A percentile compares a stretch with the other conserved stretches of the same genome.
Conservation (phyloP, 2,113 vertebrate genomes). For the Colistium nudipinnis region DNA sequence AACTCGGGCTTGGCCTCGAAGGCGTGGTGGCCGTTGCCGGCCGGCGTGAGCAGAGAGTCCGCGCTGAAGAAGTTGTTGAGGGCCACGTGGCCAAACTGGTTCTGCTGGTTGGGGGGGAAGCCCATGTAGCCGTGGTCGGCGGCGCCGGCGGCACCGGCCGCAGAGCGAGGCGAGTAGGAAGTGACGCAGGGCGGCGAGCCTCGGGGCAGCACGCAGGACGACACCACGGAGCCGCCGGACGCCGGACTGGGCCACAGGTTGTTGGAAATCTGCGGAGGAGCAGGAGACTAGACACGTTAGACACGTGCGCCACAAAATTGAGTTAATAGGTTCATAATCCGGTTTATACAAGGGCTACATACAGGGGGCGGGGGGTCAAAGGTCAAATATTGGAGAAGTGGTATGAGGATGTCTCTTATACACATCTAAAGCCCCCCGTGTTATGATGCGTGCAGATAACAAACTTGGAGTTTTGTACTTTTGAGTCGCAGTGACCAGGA, state of each 20-base stretch:
- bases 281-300: no score
- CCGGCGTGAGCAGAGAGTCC: constrained; percentile 91
- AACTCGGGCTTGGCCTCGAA: constrained; percentile 98
- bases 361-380: no score
- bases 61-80: constrained; percentile 96
- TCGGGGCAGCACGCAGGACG: constrained; percentile 95
- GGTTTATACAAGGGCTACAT: no score
- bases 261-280: constrained; percentile 91
- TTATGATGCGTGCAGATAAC: constrained; percentile 47
- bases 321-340: no score
- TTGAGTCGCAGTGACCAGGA: constrained; percentile 58
- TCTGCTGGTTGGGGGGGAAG: constrained; percentile 95
- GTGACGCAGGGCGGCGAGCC: constrained; percentile 94
- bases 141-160: constrained; percentile 64
- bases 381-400: no score
- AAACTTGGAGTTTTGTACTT: constrained; percentile 8
- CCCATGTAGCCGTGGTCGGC: constrained; percentile 91
- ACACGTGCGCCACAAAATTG: no score
- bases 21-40: constrained; percentile 87
- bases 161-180: constrained; percentile 91
- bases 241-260: constrained; percentile 93
- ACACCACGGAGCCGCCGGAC: constrained; percentile 89
- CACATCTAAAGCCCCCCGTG: constrained; percentile 50
- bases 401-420: no score
- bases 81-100: constrained; percentile 93